These are phyloP conservation scores for Proales similis DNA, from an alignment of 1,140 invertebrate genomes.

Conservation along the genomic window DNA sequence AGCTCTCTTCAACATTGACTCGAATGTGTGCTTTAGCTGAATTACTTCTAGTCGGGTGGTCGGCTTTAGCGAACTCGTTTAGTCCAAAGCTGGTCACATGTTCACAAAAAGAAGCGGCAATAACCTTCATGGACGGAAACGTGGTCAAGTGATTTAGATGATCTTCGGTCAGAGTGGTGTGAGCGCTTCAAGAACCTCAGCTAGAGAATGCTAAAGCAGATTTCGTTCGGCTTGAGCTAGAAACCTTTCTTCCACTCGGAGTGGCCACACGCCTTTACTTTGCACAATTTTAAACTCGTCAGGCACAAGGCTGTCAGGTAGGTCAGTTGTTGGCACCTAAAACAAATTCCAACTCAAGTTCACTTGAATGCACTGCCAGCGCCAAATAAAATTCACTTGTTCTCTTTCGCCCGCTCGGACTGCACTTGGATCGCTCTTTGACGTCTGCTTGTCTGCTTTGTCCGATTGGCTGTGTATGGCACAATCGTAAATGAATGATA, in stretches of 20 bases:
- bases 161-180: conserved; percentile 46
- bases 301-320: conserved; percentile 49
- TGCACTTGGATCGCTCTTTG: conserved; percentile 43
- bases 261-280: conserved; percentile 50
- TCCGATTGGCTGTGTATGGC: not conserved
- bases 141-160: conserved; percentile 51
- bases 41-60: conserved; percentile 48
- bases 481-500: conserved; percentile 52
- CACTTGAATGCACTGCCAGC: not conserved
- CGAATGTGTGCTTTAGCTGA: conserved; percentile 48
- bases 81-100: not conserved
- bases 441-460: not conserved
- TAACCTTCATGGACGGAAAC: conserved; percentile 52
- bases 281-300: conserved; percentile 53
- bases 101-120: not conserved
- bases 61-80: conserved; percentile 45
- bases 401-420: conserved; percentile 42
- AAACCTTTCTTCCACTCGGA: conserved; percentile 51
- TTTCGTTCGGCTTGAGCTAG: conserved; percentile 21
- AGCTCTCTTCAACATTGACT: conserved; percentile 48
- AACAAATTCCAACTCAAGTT: not conserved
- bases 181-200: conserved; percentile 45
- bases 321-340: conserved; percentile 42
- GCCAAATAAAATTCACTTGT: conserved; percentile 42
- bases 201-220: not conserved